phyloP scores from a whole-genome alignment of 2,113 vertebrate species.

The Piaya cayana region DNA sequence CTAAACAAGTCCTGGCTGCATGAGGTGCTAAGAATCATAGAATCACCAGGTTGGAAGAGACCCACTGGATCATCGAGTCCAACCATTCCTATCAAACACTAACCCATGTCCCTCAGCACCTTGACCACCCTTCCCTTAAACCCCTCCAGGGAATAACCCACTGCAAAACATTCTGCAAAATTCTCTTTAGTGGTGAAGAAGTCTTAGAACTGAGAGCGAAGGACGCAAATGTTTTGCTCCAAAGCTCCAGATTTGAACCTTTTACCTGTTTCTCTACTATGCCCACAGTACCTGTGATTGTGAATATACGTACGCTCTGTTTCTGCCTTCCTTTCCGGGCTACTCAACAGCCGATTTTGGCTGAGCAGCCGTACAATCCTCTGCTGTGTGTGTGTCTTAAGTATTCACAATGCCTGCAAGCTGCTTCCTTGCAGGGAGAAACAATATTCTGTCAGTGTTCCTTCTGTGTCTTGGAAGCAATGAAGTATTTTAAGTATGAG shows the following conservation, averaged over 20 bases:
- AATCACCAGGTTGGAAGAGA: too few relatives aligned
- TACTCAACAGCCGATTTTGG: not conserved
- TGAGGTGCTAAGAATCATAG: not conserved
- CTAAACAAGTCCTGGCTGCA: not conserved
- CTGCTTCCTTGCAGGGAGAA: slow-evolving; percentile 25
- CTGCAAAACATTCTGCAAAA: not conserved
- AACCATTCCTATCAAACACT: too few relatives aligned
- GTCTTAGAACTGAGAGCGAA: not conserved
- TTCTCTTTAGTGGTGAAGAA: not conserved
- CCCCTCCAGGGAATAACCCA: too few relatives aligned
- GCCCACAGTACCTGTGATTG: not conserved
- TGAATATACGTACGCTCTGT: not conserved
- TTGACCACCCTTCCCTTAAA: too few relatives aligned
- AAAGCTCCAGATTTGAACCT: not conserved
- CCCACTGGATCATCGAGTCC: too few relatives aligned
- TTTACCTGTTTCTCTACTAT: not conserved
- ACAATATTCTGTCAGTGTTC: slow-evolving; percentile 25
- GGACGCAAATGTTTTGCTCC: not conserved
- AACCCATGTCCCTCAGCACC: too few relatives aligned
- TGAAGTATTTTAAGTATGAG: not conserved
- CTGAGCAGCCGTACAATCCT: slow-evolving; percentile 38
- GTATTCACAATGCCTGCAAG: not conserved
- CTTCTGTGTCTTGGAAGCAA: slow-evolving; percentile 42
- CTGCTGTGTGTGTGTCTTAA: not conserved
- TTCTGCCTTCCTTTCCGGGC: not conserved